phyloP scores from a whole-genome alignment of 2,113 vertebrate genomes.

The Falco punctatus region DNA sequence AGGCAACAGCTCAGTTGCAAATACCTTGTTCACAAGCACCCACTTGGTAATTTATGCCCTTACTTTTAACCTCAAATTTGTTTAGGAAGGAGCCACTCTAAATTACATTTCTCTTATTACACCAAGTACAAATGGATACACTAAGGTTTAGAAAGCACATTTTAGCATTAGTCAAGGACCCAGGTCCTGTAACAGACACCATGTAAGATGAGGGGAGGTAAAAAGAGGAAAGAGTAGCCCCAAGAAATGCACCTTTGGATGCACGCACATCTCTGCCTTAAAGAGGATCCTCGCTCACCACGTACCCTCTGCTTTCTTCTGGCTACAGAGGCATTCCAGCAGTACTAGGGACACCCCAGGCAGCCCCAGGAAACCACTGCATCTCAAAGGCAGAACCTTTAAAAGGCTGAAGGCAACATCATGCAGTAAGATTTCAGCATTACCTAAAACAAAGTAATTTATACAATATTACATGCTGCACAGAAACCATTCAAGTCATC shows the following conservation, averaged over 20 bases:
- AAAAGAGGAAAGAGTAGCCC: background rate
- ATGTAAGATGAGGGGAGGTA: background rate
- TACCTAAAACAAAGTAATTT: background rate
- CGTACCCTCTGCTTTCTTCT: background rate
- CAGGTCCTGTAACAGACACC: background rate
- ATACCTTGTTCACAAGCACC: background rate
- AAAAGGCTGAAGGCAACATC: background rate
- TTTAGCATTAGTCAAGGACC: background rate
- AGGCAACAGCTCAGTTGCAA: background rate
- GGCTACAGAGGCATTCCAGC: background rate
- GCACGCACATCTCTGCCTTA: background rate
- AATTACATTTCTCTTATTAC: background rate
- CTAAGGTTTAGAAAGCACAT: background rate
- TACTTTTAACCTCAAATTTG: background rate
- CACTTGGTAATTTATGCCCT: background rate
- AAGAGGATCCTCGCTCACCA: background rate
- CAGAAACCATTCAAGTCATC: background rate
- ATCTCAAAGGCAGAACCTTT: background rate
- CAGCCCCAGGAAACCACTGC: background rate
- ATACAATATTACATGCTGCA: background rate
- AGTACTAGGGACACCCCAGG: background rate
- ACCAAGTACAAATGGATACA: background rate
- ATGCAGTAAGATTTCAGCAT: background rate
- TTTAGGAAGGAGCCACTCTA: background rate
- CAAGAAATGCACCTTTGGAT: background rate